Percentiles rank a stretch among this genome's conserved stretches.
Evolutionary conservation across 2,888 invertebrate species (phyloP).

Genomic region (Sphaerophoria taeniata): DNA sequence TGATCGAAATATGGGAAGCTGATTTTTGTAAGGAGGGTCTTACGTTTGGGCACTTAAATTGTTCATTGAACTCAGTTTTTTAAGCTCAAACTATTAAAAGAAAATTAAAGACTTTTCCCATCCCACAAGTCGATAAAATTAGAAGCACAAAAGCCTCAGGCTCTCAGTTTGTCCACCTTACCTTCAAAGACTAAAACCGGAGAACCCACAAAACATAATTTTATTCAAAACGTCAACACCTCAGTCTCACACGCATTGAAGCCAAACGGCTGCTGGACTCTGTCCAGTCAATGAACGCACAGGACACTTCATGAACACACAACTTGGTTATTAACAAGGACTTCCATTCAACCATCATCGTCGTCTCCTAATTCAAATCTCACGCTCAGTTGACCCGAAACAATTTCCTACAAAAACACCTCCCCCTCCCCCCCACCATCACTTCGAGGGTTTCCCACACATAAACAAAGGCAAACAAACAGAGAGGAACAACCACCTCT

Average conservation of each 20-base stretch:
- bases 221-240: conserved; percentile 19
- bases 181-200: conserved; percentile 17
- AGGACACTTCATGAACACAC: conserved; percentile 23
- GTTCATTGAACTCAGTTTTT: too few species aligned
- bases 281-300: neutral
- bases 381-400: conserved; percentile 72
- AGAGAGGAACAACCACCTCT: neutral
- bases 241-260: conserved; percentile 13
- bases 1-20: conserved; percentile 2
- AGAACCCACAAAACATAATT: neutral
- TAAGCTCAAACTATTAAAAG: conserved; percentile 1
- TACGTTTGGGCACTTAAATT: neutral
- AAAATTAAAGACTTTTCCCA: conserved; percentile 1
- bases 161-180: neutral
- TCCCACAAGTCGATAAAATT: neutral
- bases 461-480: conserved; percentile 3
- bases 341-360: conserved; percentile 41
- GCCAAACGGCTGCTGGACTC: neutral
- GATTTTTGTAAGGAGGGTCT: neutral
- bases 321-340: conserved; percentile 49
- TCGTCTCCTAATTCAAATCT: conserved; percentile 68
- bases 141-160: conserved; percentile 19
- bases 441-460: neutral
- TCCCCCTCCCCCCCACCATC: neutral
- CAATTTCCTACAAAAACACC: conserved; percentile 60